Conservation (phyloP, 2,888 invertebrate genomes). For the Balanococcus diminutus region DNA sequence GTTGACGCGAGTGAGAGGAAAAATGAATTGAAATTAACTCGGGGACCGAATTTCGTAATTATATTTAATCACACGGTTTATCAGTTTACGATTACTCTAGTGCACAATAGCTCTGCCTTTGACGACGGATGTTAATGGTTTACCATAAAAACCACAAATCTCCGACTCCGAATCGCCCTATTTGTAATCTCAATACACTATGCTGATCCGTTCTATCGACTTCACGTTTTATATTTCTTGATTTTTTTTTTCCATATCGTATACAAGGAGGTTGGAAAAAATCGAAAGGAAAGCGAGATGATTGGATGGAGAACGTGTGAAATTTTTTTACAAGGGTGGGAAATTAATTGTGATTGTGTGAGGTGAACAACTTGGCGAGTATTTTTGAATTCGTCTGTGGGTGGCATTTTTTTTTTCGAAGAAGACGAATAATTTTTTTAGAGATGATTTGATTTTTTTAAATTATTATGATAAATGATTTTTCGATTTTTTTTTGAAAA, state of each 20-base stretch:
- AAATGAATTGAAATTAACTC: slow-evolving; percentile 34
- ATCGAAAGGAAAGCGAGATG: neutral
- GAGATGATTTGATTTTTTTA: neutral
- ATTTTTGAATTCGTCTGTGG: neutral
- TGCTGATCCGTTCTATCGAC: neutral
- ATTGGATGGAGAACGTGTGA: neutral
- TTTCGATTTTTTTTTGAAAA: too few relatives aligned
- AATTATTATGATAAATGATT: too few relatives aligned
- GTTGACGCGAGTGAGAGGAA: neutral
- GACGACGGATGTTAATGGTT: slow-evolving; percentile 47
- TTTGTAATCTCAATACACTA: slow-evolving; percentile 26
- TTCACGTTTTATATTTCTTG: slow-evolving; percentile 1
- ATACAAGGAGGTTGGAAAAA: slow-evolving; percentile 16
- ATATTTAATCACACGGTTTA: slow-evolving; percentile 49
- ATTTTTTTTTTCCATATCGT: neutral
- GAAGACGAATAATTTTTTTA: too few relatives aligned
- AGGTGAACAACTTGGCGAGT: too few relatives aligned
- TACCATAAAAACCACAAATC: slow-evolving; percentile 45
- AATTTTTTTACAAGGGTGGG: too few relatives aligned
- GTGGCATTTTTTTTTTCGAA: neutral
- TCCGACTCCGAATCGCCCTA: slow-evolving; percentile 51
- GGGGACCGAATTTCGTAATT: slow-evolving; percentile 49
- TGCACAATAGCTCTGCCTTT: slow-evolving; percentile 48
- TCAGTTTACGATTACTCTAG: slow-evolving; percentile 51
- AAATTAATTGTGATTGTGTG: neutral